These are phyloP conservation scores for Epinephelus cyanopodus DNA, from an alignment of 2,113 vertebrate species.

Conservation along the genomic window DNA sequence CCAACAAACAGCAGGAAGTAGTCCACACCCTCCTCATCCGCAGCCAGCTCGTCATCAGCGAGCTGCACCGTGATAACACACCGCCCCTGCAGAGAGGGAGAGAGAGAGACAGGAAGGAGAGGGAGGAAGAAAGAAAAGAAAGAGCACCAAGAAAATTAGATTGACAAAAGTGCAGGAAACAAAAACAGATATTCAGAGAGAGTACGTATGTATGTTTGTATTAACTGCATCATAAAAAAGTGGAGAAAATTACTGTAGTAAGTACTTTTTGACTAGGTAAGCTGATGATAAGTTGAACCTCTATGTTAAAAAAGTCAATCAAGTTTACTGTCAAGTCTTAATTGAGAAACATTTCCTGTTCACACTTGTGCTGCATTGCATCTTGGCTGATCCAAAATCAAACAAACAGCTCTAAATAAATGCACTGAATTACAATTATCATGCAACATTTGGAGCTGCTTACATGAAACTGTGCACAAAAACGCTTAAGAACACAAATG, in stretches of 20 bases:
- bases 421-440: not conserved
- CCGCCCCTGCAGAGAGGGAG: conserved; percentile 85
- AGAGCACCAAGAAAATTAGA: not conserved
- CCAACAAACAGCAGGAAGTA: conserved; percentile 95
- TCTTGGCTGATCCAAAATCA: too few species aligned
- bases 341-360: not conserved
- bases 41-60: conserved; percentile 85
- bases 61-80: conserved; percentile 93
- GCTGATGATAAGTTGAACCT: not conserved
- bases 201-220: not conserved
- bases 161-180: not conserved
- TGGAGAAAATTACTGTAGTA: not conserved
- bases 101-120: not conserved
- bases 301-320: not conserved
- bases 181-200: not conserved
- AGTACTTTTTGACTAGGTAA: not conserved
- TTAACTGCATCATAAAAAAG: not conserved
- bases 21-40: conserved; percentile 88
- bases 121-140: not conserved
- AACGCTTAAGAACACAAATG: not conserved
- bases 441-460: not conserved
- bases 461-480: not conserved
- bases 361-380: not conserved
- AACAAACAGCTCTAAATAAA: too few species aligned
- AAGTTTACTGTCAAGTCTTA: not conserved